Evolutionary conservation across 2,113 vertebrate species (phyloP).

Genomic region (Corythornis vintsioides): DNA sequence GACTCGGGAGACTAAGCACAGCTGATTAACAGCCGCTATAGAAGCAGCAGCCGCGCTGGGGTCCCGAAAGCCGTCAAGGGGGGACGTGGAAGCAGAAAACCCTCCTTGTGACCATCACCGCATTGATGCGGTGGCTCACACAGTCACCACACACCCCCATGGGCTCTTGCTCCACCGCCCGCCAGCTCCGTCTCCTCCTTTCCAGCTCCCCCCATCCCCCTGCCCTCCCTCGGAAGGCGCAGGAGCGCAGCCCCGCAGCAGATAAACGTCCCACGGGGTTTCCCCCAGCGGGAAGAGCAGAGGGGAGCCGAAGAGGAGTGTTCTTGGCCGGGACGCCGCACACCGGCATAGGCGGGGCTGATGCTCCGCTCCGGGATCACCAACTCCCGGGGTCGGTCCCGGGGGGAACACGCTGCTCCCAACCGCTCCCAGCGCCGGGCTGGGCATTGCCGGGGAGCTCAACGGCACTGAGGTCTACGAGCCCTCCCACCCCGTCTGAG

Average conservation of each 20-base stretch:
- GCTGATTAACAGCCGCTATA: neutral
- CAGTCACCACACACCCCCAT: neutral
- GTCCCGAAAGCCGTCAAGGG: neutral
- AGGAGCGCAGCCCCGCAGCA: neutral
- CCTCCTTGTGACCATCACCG: neutral
- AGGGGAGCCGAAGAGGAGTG: neutral
- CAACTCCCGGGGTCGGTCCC: neutral
- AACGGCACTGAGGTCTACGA: neutral
- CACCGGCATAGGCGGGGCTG: neutral
- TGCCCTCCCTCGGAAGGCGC: neutral
- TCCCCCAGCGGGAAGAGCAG: neutral
- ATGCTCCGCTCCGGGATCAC: neutral
- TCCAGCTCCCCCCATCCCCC: neutral
- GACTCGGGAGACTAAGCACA: neutral
- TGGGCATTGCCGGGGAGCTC: neutral
- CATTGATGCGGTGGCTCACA: neutral
- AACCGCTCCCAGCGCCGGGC: no score
- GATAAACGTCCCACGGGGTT: neutral
- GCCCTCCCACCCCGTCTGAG: neutral
- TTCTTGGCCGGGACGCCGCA: neutral
- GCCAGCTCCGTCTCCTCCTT: neutral
- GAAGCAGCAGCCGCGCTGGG: neutral
- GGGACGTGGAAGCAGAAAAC: neutral
- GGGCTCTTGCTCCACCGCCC: neutral
- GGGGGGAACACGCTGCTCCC: neutral